Evolutionary conservation across 2,113 vertebrate genomes (phyloP), one percentile per base, ranked within the genome.

Genomic region (Thymallus thymallus): DNA sequence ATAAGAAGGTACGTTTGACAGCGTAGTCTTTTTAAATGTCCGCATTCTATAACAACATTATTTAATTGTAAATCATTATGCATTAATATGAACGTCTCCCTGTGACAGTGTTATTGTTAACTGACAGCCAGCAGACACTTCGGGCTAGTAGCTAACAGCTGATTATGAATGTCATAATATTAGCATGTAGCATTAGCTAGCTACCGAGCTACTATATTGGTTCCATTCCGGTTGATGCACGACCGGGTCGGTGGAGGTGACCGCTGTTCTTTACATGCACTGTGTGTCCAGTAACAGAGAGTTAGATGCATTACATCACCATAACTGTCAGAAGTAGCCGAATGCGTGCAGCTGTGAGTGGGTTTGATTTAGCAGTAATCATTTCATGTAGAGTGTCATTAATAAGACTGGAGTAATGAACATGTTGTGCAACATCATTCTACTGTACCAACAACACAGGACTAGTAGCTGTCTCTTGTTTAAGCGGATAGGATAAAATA

Each of bases 1-100:
- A 88, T 81, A 86, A 76, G 61, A 7, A 82, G 90, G 88, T 88
- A 75, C 73, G 85, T 76, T 76, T 80, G 80, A 82, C 76, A 68
- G 10, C 48, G 23, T 6, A 3, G 0, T 3, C 2, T 0, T 56
- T 35, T 12, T 24, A 29, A 22, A 2, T 70, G 6, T 20, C n/a
- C 46, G 5, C 26, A 46, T 6, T 46, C 5, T 48, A 26, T 22
- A 72, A 16, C 13, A 6, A 35, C 75, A 30, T 62, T 24, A 26
- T 24, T 1, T 63, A 0, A 1, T 6, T 1, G 7, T 20, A 3
- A 35, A 32, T 18, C n/a, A 60, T 60, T n/a, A 9, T 60, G n/a
- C 20, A 7, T 22, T 9, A 16, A 30, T 61, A 22, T 63, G 14
- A 6, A 32, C 7, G 30, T 60, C 9, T 35, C 51, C 26, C 7